Evolutionary conservation across 2,888 invertebrate species (phyloP).

Genomic region (Oconnorella tubifera): DNA sequence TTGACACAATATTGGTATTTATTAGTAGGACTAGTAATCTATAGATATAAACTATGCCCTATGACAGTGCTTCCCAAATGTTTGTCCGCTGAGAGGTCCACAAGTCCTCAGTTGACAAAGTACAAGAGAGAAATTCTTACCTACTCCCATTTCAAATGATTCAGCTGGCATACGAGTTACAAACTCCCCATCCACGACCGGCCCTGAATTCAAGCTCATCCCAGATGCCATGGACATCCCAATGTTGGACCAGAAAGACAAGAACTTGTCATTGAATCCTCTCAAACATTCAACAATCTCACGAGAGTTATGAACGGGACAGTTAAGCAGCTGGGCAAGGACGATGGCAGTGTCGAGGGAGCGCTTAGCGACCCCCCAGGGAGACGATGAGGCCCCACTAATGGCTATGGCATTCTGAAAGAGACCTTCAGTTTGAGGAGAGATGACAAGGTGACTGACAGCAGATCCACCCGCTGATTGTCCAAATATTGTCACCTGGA

Average conservation of each 20-base stretch:
- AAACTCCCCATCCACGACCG: conserved; percentile 31
- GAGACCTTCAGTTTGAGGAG: conserved; percentile 22
- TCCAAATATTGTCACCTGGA: conserved; percentile 28
- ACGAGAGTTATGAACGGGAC: conserved; percentile 13
- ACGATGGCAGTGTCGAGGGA: conserved; percentile 14
- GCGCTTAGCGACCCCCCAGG: conserved; percentile 10
- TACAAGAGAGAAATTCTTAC: no score
- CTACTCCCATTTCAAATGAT: conserved; percentile 20
- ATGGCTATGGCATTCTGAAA: conserved; percentile 26
- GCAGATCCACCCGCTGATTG: conserved; percentile 30
- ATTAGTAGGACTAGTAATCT: no score
- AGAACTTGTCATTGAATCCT: conserved; percentile 20
- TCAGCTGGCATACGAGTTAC: conserved; percentile 17
- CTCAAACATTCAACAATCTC: conserved; percentile 25
- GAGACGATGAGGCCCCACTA: conserved; percentile 20
- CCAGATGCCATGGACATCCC: conserved; percentile 1
- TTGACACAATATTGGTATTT: background rate
- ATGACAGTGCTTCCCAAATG: no score
- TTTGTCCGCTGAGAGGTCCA: no score
- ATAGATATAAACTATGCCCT: no score
- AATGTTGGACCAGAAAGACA: conserved; percentile 18
- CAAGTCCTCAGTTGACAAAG: no score
- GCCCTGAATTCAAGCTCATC: conserved; percentile 20
- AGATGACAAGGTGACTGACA: conserved; percentile 26
- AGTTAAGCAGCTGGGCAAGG: conserved; percentile 19